Evolutionary conservation across 2,888 invertebrate species (phyloP).

Genomic region (Agrochola lota): DNA sequence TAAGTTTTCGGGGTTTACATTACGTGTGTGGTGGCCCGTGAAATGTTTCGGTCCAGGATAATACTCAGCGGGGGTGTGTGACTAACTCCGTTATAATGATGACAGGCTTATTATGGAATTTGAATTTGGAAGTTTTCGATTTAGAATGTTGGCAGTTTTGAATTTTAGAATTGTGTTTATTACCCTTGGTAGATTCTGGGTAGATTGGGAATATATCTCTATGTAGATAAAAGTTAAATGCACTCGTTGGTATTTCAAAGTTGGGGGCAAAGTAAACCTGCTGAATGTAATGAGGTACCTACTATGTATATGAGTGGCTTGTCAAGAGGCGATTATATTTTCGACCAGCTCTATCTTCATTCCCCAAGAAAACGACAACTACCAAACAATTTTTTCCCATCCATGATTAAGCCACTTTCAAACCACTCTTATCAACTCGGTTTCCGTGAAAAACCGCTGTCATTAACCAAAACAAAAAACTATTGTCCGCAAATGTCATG

Average conservation of each 20-base stretch:
- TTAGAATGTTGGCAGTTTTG: slow-evolving; percentile 33
- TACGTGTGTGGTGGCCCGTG: slow-evolving; percentile 83
- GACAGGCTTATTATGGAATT: slow-evolving; percentile 52
- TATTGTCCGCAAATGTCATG: slow-evolving; percentile 38
- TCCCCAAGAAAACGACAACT: not conserved
- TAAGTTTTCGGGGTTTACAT: slow-evolving; percentile 84
- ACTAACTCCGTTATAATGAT: slow-evolving; percentile 73
- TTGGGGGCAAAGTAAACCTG: not conserved
- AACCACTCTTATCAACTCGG: not conserved
- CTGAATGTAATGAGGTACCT: not conserved
- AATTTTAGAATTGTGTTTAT: slow-evolving; percentile 40
- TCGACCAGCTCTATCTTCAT: not conserved
- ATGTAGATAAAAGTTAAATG: slow-evolving; percentile 28
- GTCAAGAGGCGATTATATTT: not conserved
- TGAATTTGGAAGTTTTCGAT: slow-evolving; percentile 53
- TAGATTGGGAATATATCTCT: not conserved
- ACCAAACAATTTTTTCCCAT: not conserved
- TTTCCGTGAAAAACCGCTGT: slow-evolving; percentile 8
- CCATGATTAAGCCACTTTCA: not conserved
- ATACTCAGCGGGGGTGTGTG: slow-evolving; percentile 71
- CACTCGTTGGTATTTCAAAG: not conserved
- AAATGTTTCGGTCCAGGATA: slow-evolving; percentile 79
- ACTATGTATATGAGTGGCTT: not conserved
- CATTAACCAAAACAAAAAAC: slow-evolving; percentile 34
- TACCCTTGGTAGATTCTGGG: slow-evolving; percentile 30